Evolutionary conservation across 2,113 vertebrate genomes (phyloP), one percentile per base, ranked within the genome.

Genomic region (Sakesphorus luctuosus): DNA sequence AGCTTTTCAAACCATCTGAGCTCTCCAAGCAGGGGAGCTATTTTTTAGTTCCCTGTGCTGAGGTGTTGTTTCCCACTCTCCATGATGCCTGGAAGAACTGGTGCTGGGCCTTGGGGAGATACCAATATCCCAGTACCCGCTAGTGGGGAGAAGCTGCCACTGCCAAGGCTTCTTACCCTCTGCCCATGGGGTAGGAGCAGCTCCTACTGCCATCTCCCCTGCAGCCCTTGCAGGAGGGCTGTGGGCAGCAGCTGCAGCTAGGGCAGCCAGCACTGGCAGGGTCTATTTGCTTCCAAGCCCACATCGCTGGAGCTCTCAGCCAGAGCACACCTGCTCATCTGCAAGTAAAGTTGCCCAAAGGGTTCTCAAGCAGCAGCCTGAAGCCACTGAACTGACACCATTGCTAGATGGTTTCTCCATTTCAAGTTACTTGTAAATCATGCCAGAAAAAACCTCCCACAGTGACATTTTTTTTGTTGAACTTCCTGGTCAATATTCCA

Each of bases 101-200:
- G 4, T 77, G 50, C 21, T 77, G 61, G 25, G 61, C 29, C 38
- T 50, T 29, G 28, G 6, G 24, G 9, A 85, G 61, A 68, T 14
- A 13, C 17, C 40, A 62, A 18, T 35, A 69, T 24, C 14, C 38
- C 3, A 7, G 24, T 43, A 15, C 15, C 11, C 0, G 0, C 40
- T 36, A 25, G 13, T 0, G 0, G 17, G 38, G 17, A 63, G 38
- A 63, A 85, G 40, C 31, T 80, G 31, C 33, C 50, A 44, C 28
- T 10, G 4, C 16, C 36, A 36, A 14, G 9, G 24, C 5, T 20
- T 33, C 19, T 61, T 31, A 26, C 4, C 9, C 4, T 58, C 16
- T 43, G 18, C 74, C 59, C 26, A 21, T 3, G 19, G 25, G 9
- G 21, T 1, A 59, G 65, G 7, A 89, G 55, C 20, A 71, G 55